Conservation (phyloP, 2,113 vertebrate species). For the Sceloporus undulatus region DNA sequence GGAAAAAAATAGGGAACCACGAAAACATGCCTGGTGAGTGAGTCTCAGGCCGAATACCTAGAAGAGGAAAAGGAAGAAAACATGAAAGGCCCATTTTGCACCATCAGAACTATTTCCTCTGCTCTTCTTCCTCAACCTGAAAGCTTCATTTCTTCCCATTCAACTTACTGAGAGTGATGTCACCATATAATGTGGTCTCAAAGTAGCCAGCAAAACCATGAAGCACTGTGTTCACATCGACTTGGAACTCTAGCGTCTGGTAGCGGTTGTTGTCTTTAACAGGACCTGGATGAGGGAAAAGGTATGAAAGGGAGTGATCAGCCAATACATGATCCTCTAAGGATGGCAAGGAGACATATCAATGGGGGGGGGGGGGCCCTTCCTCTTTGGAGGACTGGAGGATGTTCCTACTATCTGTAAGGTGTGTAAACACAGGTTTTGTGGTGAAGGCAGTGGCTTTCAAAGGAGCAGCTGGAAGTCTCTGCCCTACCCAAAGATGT, state of each 20-base stretch:
- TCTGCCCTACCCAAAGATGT: too few relatives aligned
- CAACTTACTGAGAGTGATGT: constrained; percentile 89
- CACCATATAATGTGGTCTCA: constrained; percentile 89
- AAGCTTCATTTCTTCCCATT: not conserved
- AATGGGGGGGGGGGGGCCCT: not conserved
- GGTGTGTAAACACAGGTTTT: not conserved
- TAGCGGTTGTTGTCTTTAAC: constrained; percentile 92
- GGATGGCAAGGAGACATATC: not conserved
- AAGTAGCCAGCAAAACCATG: constrained; percentile 97
- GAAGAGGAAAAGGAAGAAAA: not conserved
- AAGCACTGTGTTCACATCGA: constrained; percentile 88
- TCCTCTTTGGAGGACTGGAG: not conserved
- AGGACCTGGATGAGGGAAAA: constrained; percentile 57
- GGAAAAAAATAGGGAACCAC: constrained; percentile 95
- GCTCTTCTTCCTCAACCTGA: not conserved
- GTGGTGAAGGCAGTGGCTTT: not conserved
- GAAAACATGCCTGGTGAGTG: constrained; percentile 98
- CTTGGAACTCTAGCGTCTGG: constrained; percentile 85
- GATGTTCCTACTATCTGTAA: too few relatives aligned
- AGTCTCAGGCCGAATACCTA: constrained; percentile 92
- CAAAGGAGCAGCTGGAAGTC: not conserved
- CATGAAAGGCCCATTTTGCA: not conserved
- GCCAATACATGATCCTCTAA: too few relatives aligned
- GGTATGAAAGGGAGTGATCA: not conserved
- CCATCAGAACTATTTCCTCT: not conserved